Evolutionary conservation across 2,113 vertebrate genomes (phyloP).

Genomic region (Neotragus moschatus): DNA sequence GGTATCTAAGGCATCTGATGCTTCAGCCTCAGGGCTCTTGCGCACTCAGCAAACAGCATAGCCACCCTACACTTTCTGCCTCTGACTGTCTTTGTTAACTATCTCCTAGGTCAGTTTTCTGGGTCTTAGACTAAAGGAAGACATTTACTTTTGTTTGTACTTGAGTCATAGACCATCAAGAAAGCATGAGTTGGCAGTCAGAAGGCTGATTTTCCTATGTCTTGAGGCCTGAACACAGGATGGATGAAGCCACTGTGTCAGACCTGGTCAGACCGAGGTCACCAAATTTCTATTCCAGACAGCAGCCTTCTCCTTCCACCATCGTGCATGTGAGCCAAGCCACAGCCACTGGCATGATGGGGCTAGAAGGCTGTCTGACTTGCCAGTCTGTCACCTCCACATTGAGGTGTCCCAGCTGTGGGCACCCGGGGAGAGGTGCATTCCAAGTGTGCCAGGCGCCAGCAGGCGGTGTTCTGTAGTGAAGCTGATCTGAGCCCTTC

Average conservation of each 20-base stretch:
- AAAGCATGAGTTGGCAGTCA: neutral
- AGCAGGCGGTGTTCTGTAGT: neutral
- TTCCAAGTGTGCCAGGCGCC: neutral
- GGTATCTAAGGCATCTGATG: neutral
- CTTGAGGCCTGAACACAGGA: neutral
- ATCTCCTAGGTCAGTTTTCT: neutral
- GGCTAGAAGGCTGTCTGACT: neutral
- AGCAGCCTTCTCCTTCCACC: neutral
- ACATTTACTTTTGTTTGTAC: neutral
- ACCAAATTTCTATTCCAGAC: neutral
- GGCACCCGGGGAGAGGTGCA: accelerated
- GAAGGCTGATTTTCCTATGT: neutral
- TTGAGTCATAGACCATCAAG: neutral
- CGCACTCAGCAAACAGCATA: neutral
- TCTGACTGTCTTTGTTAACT: neutral
- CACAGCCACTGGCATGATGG: neutral
- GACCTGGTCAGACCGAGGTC: neutral
- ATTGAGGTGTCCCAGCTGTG: neutral
- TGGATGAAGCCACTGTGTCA: neutral
- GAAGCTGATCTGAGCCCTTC: neutral
- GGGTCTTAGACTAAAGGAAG: neutral
- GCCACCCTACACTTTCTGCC: accelerated
- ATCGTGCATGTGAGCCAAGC: neutral
- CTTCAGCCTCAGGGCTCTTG: neutral
- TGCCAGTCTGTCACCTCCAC: neutral